Evolutionary conservation across 2,888 invertebrate species (phyloP), one percentile per base, ranked within the genome.

Genomic region (Aethes cnicana): DNA sequence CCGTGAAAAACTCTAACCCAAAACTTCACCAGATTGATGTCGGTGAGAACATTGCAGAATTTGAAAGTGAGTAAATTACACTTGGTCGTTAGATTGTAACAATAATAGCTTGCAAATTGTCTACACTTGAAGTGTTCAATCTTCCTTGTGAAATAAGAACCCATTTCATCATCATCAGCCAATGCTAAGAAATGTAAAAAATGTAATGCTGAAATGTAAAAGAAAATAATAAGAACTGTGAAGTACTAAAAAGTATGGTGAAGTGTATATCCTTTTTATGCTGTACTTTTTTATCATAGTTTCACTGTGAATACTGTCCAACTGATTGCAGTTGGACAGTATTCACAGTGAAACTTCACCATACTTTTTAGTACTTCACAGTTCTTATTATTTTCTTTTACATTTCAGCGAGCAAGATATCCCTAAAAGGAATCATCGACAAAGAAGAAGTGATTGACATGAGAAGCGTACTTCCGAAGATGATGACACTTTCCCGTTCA

Each of bases 11-110:
- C 32, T 54, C 69, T 4, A 63, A 63, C 14, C 21, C 64, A 0
- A 75, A 71, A 2, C 58, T 77, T 2, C 65, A 61, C 0, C 54
- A 66, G 35, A 53, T 81, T 1, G 78, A 81, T 41, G 64, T 79
- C 9, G 71, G 71, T 28, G 42, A 47, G 3, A 71, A 67, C 32
- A 28, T 57, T 6, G 47, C 60, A 0, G 0, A 57, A 0, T 2
- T 76, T 6, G 58, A 64, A 30, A 37, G 70, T 73, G 60, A 50
- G 59, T 53, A 33, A 21, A 1, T 9, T 17, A 8, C 9, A 9
- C 17, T 17, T n/a, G n/a, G n/a, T n/a, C n/a, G n/a, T n/a, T n/a
- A n/a, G n/a, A n/a, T n/a, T n/a, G n/a, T n/a, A n/a, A n/a, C n/a
- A n/a, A n/a, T n/a, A n/a, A n/a, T n/a, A n/a, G n/a, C n/a, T n/a